Conservation (phyloP, 2,113 vertebrate species). For the Plotosus lineatus region DNA sequence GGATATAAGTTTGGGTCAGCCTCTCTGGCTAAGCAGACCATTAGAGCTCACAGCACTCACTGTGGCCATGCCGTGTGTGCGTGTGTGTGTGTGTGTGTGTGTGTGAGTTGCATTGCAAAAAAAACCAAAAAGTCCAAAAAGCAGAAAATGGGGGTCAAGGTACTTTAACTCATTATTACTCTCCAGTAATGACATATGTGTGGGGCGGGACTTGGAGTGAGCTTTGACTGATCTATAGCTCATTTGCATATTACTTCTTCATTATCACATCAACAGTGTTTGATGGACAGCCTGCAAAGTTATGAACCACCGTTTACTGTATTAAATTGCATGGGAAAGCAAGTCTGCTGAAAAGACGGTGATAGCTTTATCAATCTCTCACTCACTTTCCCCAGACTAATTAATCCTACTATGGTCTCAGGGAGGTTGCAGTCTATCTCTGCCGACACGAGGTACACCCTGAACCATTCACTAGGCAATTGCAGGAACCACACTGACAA, state of each 20-base stretch:
- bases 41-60: conserved; percentile 21
- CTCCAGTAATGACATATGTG: neutral
- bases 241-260: neutral
- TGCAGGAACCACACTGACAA: too few species aligned
- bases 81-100: conserved; percentile 12
- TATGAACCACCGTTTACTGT: neutral
- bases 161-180: neutral
- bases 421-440: too few species aligned
- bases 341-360: neutral
- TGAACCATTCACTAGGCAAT: too few species aligned
- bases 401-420: too few species aligned
- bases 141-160: neutral
- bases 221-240: neutral
- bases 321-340: neutral
- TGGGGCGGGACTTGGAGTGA: neutral
- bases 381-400: too few species aligned
- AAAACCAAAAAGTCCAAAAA: neutral
- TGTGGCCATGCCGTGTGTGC: neutral
- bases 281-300: neutral
- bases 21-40: conserved; percentile 23
- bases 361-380: neutral
- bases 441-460: too few species aligned
- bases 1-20: conserved; percentile 38
- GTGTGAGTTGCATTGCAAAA: neutral
- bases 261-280: neutral